phyloP scores from a whole-genome alignment of 23 tunicate genomes.

The Pegea sp. region DNA sequence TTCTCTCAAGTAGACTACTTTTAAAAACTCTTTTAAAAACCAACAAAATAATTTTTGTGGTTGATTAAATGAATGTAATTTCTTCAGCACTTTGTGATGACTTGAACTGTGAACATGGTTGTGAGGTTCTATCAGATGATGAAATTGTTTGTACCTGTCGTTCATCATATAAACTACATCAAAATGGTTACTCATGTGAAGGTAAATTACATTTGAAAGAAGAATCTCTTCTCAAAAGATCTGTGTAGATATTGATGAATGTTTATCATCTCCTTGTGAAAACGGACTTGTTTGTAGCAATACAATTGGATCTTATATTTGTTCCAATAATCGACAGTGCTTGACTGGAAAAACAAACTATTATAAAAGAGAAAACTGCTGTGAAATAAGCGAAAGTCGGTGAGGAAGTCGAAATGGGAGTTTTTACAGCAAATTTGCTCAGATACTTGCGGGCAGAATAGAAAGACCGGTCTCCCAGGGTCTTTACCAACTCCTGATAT shows the following conservation, averaged over 20 bases:
- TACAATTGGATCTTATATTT: conserved; percentile 2
- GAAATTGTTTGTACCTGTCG: conserved; percentile 6
- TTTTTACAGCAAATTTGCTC: not conserved
- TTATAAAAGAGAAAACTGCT: conserved; percentile 2
- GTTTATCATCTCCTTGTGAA: conserved; percentile 8
- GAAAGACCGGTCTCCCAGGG: conserved; percentile 17
- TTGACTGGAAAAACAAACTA: not conserved
- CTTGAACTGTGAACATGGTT: not conserved
- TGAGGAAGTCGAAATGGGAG: not conserved
- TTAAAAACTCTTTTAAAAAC: no score
- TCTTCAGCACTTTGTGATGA: no score
- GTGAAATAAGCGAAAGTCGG: not conserved
- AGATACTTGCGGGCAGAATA: not conserved
- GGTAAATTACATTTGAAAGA: conserved; percentile 1
- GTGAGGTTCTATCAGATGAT: not conserved
- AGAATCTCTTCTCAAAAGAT: no score
- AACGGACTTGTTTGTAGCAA: conserved; percentile 5
- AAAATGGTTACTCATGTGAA: conserved; percentile 9
- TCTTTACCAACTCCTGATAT: not conserved
- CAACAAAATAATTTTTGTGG: no score
- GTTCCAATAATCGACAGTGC: not conserved
- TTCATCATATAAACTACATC: conserved; percentile 3
- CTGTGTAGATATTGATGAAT: conserved; percentile 18
- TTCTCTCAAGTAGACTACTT: no score
- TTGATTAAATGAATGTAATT: no score